Evolutionary conservation across 2,797 vertebrate genomes (phyloP).

Genomic region (Odontamblyopus rebecca): DNA sequence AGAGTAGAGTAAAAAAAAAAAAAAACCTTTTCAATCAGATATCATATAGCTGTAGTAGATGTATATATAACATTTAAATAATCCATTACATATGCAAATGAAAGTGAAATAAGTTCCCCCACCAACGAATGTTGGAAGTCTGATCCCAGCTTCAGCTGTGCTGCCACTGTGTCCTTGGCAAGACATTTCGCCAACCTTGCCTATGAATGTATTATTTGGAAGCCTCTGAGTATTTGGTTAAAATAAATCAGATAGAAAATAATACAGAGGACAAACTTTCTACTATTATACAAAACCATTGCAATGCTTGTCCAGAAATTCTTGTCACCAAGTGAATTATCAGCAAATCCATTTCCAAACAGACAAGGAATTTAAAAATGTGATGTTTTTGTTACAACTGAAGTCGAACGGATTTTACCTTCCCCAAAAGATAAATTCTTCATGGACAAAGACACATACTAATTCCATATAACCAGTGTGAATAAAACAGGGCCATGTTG

Average conservation of each 20-base stretch:
- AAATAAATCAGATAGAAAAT: too few species aligned
- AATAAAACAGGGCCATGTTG: slow-evolving; percentile 7
- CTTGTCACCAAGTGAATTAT: neutral
- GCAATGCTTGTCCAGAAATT: neutral
- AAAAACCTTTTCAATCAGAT: too few species aligned
- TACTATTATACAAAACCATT: neutral
- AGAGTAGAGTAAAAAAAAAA: neutral
- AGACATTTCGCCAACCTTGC: neutral
- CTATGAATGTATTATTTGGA: neutral
- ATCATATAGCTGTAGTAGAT: too few species aligned
- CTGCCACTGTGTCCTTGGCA: neutral
- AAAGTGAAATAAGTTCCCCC: too few species aligned
- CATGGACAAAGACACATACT: neutral
- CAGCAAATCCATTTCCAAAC: neutral
- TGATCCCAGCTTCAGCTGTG: neutral
- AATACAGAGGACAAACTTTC: neutral
- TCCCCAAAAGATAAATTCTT: slow-evolving; percentile 13
- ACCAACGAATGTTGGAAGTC: neutral
- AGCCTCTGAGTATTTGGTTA: neutral
- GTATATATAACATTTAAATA: too few species aligned
- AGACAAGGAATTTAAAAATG: neutral
- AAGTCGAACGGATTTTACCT: neutral
- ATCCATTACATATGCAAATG: too few species aligned
- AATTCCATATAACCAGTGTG: slow-evolving; percentile 17
- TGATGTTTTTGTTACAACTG: neutral